Percentiles rank a stretch among this genome's conserved stretches.
Conservation (phyloP, 2,888 invertebrate genomes). For the Xylota sylvarum region DNA sequence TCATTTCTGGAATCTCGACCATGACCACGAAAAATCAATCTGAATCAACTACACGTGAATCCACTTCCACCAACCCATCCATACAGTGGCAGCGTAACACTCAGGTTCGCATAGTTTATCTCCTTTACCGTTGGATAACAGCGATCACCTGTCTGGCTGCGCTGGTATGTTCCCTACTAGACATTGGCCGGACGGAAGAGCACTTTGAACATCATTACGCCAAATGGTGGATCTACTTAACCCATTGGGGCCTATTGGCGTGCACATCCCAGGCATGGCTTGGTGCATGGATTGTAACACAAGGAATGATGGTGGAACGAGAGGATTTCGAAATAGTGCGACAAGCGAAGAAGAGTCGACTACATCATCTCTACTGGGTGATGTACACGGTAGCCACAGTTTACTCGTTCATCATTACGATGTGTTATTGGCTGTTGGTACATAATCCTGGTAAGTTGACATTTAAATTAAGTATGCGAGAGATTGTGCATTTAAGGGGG, state of each 20-base stretch:
- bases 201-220: conserved; percentile 85
- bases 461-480: not conserved
- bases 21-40: conserved; percentile 52
- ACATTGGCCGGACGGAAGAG: conserved; percentile 85
- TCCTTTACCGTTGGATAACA: conserved; percentile 85
- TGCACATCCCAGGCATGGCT: conserved; percentile 85
- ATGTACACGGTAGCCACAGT: conserved; percentile 85
- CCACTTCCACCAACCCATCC: conserved; percentile 1
- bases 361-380: conserved; percentile 84
- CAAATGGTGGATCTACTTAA: conserved; percentile 85
- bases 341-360: conserved; percentile 84
- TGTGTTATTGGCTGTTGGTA: conserved; percentile 86
- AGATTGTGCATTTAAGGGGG: not conserved
- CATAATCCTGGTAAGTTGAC: conserved; percentile 88
- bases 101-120: conserved; percentile 85
- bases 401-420: conserved; percentile 84
- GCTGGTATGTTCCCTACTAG: conserved; percentile 84
- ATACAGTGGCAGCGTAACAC: conserved; percentile 85
- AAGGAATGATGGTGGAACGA: conserved; percentile 85
- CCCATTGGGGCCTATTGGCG: conserved; percentile 84
- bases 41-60: conserved; percentile 11
- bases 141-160: conserved; percentile 85
- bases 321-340: conserved; percentile 85
- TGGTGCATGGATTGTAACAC: conserved; percentile 85
- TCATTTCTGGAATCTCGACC: conserved; percentile 40